These are phyloP conservation scores for Datnioides undecimradiatus DNA, from an alignment of 2,113 vertebrate species.

Conservation along the genomic window DNA sequence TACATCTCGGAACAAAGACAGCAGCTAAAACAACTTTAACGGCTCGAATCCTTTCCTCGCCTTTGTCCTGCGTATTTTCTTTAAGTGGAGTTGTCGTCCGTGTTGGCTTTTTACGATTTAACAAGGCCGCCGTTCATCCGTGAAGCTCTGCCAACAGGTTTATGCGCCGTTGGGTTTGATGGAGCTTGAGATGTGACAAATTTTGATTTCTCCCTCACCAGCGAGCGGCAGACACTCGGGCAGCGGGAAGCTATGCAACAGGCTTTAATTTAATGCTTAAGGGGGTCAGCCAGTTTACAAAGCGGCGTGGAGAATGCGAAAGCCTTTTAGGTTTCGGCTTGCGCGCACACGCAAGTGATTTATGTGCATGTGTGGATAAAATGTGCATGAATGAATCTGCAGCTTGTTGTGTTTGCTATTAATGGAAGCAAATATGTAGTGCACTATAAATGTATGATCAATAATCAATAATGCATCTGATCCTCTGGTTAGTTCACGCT, in stretches of 20 bases:
- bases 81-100: neutral
- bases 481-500: neutral
- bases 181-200: conserved; percentile 34
- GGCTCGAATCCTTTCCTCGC: conserved; percentile 13
- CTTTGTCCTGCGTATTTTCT: neutral
- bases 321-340: neutral
- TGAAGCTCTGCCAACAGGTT: conserved; percentile 45
- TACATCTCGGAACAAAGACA: conserved; percentile 4
- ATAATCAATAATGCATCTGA: neutral
- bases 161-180: conserved; percentile 13
- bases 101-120: conserved; percentile 22
- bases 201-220: conserved; percentile 19
- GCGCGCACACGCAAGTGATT: neutral
- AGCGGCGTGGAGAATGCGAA: conserved; percentile 15
- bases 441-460: neutral
- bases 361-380: neutral
- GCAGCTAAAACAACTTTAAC: conserved; percentile 8
- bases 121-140: neutral
- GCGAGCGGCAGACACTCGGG: neutral
- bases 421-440: neutral
- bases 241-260: neutral
- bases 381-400: neutral
- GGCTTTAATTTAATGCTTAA: conserved; percentile 26
- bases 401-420: neutral
- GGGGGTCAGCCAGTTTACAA: conserved; percentile 6